Evolutionary conservation across 2,888 invertebrate species (phyloP), one percentile per base, ranked within the genome.

Genomic region (Neelides folsomi): DNA sequence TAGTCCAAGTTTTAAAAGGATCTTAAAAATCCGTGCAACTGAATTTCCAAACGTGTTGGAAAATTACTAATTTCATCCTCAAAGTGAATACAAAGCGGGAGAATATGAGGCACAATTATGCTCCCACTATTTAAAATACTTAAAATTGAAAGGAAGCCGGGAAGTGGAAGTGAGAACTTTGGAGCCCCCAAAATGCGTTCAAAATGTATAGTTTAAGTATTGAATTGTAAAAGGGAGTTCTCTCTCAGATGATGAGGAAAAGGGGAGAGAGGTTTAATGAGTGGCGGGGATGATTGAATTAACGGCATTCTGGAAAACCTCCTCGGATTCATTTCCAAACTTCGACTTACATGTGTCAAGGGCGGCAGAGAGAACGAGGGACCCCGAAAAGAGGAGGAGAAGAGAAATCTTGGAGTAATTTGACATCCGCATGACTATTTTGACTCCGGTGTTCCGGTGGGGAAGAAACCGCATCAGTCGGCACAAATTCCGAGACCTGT

Each of bases 271-370:
- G 15, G 3, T 16, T 19, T 42, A 42, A 42, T 42, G 10, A 16
- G 42, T 15, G 16, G 18, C 12, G 13, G 16, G 42, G 18, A 18
- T 16, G 27, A 27, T 27, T 27, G 27, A 20, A 43, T 41, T 49
- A 20, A 43, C 43, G 37, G 42, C 12, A 35, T 43, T 35, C 43
- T 49, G 49, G 42, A 42, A 49, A 36, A 49, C 43, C 48, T 8
- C 27, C n/a, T 13, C 13, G 16, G 15, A 15, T 12, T 27, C 13
- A 37, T 15, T 47, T 9, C 39, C 15, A 40, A 34, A 40, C 40
- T 9, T 20, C 49, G 52, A 56, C 59, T 60, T 57, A 60, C 59
- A 56, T 56, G 56, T 57, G 57, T 60, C 57, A 51, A 60, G 53
- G 34, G 52, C 54, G 47, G 55, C 52, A 46, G 52, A 46, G 44